Evolutionary conservation across 2,888 invertebrate species (phyloP).

Genomic region (Doris montereyensis): DNA sequence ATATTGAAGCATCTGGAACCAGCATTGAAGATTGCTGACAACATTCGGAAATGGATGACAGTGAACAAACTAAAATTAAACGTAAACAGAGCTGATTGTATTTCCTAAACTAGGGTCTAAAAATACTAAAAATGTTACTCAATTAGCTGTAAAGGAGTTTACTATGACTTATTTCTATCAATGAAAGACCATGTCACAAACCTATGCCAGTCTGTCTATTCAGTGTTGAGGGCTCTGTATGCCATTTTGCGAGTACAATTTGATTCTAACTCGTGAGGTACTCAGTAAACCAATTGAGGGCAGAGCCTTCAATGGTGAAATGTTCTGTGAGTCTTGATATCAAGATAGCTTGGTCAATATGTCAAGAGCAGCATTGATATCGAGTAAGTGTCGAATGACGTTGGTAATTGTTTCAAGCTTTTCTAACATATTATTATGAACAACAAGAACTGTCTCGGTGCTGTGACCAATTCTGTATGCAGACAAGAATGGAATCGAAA

Average conservation of each 20-base stretch:
- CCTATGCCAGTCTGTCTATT: too few relatives aligned
- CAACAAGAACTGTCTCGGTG: background rate
- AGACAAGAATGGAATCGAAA: background rate
- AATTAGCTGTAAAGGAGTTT: too few relatives aligned
- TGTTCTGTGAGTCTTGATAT: background rate
- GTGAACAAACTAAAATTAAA: too few relatives aligned
- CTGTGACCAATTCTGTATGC: background rate
- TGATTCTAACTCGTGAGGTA: background rate
- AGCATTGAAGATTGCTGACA: too few relatives aligned
- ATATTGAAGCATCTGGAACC: too few relatives aligned
- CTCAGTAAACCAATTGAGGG: background rate
- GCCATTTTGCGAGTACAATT: background rate
- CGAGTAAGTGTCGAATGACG: background rate
- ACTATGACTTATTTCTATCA: too few relatives aligned
- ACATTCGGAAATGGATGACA: too few relatives aligned
- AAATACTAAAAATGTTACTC: too few relatives aligned
- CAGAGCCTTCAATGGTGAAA: background rate
- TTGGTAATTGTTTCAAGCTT: background rate
- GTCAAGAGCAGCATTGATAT: background rate
- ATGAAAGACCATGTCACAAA: too few relatives aligned
- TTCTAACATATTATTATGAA: background rate
- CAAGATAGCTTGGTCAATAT: background rate
- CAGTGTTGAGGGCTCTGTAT: background rate
- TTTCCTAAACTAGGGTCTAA: too few relatives aligned
- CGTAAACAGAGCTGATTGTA: too few relatives aligned